A percentile compares a stretch with the other conserved stretches of the same genome.
Evolutionary conservation across 2,113 vertebrate species (phyloP).

Genomic region (Tamias sibiricus): DNA sequence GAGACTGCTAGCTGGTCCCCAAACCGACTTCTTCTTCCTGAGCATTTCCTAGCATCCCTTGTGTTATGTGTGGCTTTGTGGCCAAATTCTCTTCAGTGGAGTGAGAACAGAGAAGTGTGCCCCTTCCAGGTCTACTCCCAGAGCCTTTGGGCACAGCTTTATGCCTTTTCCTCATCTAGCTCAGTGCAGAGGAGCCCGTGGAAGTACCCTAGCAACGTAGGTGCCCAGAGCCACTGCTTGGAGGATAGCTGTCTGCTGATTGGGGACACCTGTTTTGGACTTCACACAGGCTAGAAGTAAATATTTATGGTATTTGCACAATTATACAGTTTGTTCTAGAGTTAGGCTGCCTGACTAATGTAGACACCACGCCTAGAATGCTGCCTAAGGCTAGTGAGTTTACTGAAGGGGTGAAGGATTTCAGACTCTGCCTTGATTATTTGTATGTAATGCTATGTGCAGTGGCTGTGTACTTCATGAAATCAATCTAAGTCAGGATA

Average conservation of each 20-base stretch:
- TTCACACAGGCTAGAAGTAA: not conserved
- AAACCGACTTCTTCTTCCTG: not conserved
- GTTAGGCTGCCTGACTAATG: not conserved
- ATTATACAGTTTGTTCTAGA: not conserved
- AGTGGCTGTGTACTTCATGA: not conserved
- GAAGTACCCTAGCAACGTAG: not conserved
- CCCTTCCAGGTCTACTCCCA: not conserved
- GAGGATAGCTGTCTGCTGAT: not conserved
- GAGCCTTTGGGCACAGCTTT: not conserved
- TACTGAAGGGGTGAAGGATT: not conserved
- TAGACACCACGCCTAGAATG: not conserved
- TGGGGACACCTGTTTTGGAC: not conserved
- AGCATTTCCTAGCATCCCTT: constrained; percentile 5
- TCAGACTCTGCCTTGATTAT: not conserved
- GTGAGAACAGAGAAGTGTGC: not conserved
- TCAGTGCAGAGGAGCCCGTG: not conserved
- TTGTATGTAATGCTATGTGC: not conserved
- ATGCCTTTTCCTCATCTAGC: not conserved
- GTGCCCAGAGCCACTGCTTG: not conserved
- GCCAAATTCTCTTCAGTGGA: not conserved
- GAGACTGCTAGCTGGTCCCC: not conserved
- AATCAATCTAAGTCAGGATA: constrained; percentile 13
- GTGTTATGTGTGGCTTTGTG: not conserved
- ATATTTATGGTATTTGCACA: not conserved
- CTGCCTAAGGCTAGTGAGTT: not conserved